Conservation (phyloP, 2,888 invertebrate genomes). For the Chironomus riparius region DNA sequence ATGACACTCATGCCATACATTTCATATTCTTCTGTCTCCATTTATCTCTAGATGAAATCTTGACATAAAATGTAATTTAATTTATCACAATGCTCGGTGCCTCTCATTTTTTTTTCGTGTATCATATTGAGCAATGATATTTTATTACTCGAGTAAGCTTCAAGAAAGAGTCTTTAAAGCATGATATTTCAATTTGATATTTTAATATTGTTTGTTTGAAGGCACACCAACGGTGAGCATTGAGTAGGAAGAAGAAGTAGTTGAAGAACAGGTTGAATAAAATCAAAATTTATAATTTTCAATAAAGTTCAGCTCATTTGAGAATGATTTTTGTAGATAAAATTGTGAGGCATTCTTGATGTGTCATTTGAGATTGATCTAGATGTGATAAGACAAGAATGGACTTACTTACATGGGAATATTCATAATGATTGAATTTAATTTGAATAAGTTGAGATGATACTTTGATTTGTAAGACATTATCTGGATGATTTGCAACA, state of each 20-base stretch:
- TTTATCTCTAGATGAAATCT: background rate
- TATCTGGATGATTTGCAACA: too few relatives aligned
- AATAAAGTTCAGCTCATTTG: background rate
- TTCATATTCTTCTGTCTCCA: background rate
- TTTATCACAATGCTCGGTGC: conserved; percentile 6
- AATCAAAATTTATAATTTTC: background rate
- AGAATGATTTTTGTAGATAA: too few relatives aligned
- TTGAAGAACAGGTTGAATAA: background rate
- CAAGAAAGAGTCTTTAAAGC: background rate
- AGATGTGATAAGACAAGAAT: too few relatives aligned
- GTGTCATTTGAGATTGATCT: too few relatives aligned
- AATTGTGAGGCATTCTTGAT: too few relatives aligned
- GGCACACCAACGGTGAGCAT: background rate
- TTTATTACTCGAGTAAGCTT: background rate
- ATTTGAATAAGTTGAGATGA: too few relatives aligned
- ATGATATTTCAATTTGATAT: conserved; percentile 15
- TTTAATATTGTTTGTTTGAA: background rate
- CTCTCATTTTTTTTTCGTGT: background rate
- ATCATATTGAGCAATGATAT: background rate
- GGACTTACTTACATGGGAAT: too few relatives aligned
- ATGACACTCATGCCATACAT: conserved; percentile 19
- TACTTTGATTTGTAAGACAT: too few relatives aligned
- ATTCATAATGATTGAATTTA: too few relatives aligned
- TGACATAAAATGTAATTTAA: conserved; percentile 10
- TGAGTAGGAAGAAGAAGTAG: background rate